Evolutionary conservation across 2,797 vertebrate species (phyloP), one percentile per base, ranked within the genome.

Genomic region (Vultur gryphus): DNA sequence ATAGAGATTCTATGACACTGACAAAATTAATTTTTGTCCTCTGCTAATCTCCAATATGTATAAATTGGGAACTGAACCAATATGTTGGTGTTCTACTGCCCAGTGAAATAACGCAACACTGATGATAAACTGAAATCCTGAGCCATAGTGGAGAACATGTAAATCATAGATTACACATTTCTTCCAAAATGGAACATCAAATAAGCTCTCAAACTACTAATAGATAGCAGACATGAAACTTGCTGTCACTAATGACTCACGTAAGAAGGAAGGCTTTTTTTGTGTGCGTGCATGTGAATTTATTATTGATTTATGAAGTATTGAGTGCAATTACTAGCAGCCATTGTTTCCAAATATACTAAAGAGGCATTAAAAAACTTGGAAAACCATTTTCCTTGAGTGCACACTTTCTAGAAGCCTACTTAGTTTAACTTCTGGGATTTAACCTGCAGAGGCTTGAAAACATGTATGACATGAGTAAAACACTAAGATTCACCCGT

Each of bases 1-100:
- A 31, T 37, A 20, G 21, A 79, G 49, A 52, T 41, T 59, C n/a
- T 75, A 16, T 48, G 28, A 83, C 75, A 87, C 13, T 67, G 39
- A 64, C 2, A 8, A 43, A 89, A 79, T 43, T 41, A 75, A 37
- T 78, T 87, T 55, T 87, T 90, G 5, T 73, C 44, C 12, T 79
- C 13, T 66, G 48, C 9, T 87, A 75, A 87, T 48, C 31, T 93
- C 29, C 95, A 95, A 88, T 91, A 80, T 33, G 16, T 84, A 24
- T 31, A 79, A 70, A 94, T 23, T 86, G 46, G n/a, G 58, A 90
- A 21, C 4, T 65, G 51, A 94, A 79, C 16, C 35, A 84, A 49
- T 79, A 77, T 64, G 13, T 24, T 79, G 10, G 13, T 69, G 41
- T 84, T 82, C 29, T 82, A 67, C 33, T 80, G 37, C 49, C 67